These are phyloP conservation scores for Pseudomyrmex gracilis DNA, from an alignment of 1,140 invertebrate species.

Conservation along the genomic window DNA sequence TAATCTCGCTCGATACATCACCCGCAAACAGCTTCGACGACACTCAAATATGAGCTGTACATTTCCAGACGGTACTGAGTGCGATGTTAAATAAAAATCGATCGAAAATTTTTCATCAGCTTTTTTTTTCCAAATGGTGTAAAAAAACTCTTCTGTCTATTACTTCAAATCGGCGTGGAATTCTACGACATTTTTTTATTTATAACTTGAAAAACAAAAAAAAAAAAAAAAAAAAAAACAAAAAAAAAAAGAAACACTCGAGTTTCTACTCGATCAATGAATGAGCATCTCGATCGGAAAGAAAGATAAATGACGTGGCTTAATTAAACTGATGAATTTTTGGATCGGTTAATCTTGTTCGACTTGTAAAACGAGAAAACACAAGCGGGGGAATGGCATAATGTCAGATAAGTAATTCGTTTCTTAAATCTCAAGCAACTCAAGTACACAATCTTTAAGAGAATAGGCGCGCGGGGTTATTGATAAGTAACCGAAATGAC, in stretches of 20 bases:
- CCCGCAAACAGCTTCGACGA: slow-evolving; percentile 46
- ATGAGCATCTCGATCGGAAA: not conserved
- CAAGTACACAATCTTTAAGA: not conserved
- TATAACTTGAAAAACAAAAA: not conserved
- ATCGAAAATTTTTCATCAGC: not conserved
- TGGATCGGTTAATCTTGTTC: not conserved
- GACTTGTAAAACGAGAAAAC: not conserved
- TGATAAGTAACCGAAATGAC: no score
- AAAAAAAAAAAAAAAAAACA: no score
- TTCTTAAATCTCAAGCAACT: slow-evolving; percentile 4
- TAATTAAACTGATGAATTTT: not conserved
- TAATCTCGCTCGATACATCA: slow-evolving; percentile 67
- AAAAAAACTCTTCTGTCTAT: not conserved
- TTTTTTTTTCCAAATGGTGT: not conserved
- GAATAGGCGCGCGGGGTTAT: no score
- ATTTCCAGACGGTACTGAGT: no score
- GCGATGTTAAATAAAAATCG: no score
- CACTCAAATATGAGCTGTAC: slow-evolving; percentile 23
- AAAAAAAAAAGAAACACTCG: no score
- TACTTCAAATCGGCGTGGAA: no score
- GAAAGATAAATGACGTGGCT: not conserved
- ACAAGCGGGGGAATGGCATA: not conserved
- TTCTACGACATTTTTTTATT: not conserved
- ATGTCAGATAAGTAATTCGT: not conserved
- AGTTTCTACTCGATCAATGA: not conserved